Conservation (phyloP, 1,140 invertebrate genomes). For the Drosophila lowei region DNA sequence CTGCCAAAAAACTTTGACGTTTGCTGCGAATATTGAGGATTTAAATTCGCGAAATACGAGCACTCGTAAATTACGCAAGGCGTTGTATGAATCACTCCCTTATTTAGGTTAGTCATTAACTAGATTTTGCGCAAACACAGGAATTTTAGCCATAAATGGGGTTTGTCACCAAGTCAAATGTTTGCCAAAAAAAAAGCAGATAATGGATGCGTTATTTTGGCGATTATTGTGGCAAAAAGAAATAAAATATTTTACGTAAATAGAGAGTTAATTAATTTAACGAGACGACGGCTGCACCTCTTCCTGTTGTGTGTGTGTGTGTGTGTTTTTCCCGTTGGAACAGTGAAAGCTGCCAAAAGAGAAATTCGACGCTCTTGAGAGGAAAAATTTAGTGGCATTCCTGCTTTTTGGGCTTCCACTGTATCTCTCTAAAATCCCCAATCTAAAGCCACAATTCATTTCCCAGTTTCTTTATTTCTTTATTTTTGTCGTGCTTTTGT, state of each 20-base stretch:
- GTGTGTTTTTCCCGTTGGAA: conserved; percentile 29
- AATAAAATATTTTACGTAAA: conserved; percentile 29
- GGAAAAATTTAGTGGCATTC: background rate
- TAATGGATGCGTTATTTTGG: conserved; percentile 32
- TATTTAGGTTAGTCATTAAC: conserved; percentile 31
- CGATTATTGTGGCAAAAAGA: conserved; percentile 33
- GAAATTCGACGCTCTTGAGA: conserved; percentile 21
- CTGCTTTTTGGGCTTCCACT: conserved; percentile 28
- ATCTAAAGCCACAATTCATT: conserved; percentile 29
- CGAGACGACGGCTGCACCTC: conserved; percentile 50
- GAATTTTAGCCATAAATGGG: conserved; percentile 19
- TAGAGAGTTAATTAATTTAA: conserved; percentile 64
- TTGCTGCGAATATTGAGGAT: conserved; percentile 12
- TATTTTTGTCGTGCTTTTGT: conserved; percentile 42
- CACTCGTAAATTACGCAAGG: background rate
- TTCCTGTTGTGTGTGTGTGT: conserved; percentile 53
- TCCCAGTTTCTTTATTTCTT: conserved; percentile 28
- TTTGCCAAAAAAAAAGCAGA: conserved; percentile 27
- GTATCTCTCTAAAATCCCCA: conserved; percentile 5
- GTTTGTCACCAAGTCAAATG: conserved; percentile 28
- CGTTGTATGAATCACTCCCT: conserved; percentile 13
- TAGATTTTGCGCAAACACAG: conserved; percentile 16
- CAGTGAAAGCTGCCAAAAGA: conserved; percentile 30
- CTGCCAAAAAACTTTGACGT: background rate
- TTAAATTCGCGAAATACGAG: conserved; percentile 15